Conservation (phyloP, 2,113 vertebrate species). For the Misgurnus anguillicaudatus region DNA sequence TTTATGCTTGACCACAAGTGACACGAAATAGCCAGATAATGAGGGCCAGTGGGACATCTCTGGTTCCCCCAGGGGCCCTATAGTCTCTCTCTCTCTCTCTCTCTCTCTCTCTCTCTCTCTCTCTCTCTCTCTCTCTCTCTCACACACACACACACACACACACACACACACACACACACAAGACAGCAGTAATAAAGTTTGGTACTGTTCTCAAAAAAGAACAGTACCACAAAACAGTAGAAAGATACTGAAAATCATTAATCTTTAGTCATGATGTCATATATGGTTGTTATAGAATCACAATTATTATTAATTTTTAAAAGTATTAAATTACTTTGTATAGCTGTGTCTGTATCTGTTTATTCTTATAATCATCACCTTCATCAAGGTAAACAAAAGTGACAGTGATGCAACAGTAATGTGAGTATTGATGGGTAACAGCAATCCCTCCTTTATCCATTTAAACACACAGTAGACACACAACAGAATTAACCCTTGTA, state of each 20-base stretch:
- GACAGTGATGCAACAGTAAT: not conserved
- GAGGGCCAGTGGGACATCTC: slow-evolving; percentile 48
- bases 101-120: slow-evolving; percentile 28
- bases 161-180: not conserved
- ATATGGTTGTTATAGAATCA: too few species aligned
- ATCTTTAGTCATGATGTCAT: too few species aligned
- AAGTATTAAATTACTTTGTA: not conserved
- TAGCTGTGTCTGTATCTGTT: not conserved
- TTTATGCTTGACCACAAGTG: slow-evolving; percentile 49
- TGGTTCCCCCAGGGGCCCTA: slow-evolving; percentile 40
- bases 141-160: slow-evolving; percentile 29
- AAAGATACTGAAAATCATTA: not conserved
- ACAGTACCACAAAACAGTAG: too few species aligned
- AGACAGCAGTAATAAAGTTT: too few species aligned
- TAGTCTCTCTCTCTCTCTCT: slow-evolving; percentile 21
- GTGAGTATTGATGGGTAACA: not conserved
- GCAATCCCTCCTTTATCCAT: not conserved
- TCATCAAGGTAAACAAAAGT: not conserved
- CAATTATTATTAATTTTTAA: too few species aligned
- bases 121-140: slow-evolving; percentile 2
- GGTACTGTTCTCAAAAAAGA: too few species aligned
- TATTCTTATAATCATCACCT: not conserved
- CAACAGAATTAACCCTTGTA: too few species aligned
- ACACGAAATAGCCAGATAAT: slow-evolving; percentile 47
- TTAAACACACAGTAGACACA: slow-evolving; percentile 7